These are phyloP conservation scores for Rutpela maculata DNA, from an alignment of 2,888 invertebrate species.

Conservation along the genomic window DNA sequence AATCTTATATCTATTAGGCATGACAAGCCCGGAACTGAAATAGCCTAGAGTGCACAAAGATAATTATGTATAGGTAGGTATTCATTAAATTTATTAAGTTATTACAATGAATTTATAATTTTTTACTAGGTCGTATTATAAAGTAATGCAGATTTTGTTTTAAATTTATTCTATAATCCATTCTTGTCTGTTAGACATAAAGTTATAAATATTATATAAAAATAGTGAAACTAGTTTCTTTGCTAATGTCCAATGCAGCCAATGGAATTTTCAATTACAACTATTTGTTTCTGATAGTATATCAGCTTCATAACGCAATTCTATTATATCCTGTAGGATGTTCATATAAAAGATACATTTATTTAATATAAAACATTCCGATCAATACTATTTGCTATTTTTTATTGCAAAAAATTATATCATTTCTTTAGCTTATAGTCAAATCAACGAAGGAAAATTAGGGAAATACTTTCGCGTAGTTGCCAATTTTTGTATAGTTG, in stretches of 20 bases:
- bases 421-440: too few relatives aligned
- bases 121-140: background rate
- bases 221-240: background rate
- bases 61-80: constrained; percentile 17
- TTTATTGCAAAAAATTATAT: too few relatives aligned
- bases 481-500: too few relatives aligned
- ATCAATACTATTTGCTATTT: too few relatives aligned
- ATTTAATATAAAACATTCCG: too few relatives aligned
- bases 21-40: constrained; percentile 46
- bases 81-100: constrained; percentile 19
- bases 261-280: too few relatives aligned
- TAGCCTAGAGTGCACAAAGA: constrained; percentile 25
- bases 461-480: too few relatives aligned
- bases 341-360: too few relatives aligned
- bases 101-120: background rate
- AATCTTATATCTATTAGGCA: constrained; percentile 44
- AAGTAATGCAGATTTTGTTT: constrained; percentile 3
- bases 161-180: background rate
- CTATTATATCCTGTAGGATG: too few relatives aligned
- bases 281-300: too few relatives aligned
- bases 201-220: background rate
- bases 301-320: too few relatives aligned
- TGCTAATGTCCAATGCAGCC: background rate
- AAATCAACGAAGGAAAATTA: too few relatives aligned
- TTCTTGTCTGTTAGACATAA: background rate